Evolutionary conservation across 2,113 vertebrate genomes (phyloP).

Genomic region (Nibea albiflora): DNA sequence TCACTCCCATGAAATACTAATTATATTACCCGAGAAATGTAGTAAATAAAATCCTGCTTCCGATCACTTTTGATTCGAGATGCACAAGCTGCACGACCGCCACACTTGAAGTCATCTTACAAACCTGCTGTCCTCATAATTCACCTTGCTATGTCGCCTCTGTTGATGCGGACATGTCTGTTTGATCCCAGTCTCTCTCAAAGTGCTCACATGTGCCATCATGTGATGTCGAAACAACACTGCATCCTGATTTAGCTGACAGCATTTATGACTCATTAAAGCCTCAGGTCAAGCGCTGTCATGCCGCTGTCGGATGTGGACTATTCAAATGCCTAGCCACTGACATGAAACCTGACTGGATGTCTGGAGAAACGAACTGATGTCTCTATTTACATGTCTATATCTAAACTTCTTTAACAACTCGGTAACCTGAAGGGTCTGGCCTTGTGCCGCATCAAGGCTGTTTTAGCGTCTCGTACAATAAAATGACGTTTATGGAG

Average conservation of each 20-base stretch:
- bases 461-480: background rate
- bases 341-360: background rate
- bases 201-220: slow-evolving; percentile 71
- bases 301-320: background rate
- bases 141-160: background rate
- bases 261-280: background rate
- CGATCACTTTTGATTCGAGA: background rate
- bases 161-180: slow-evolving; percentile 17
- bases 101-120: background rate
- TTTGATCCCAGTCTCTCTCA: slow-evolving; percentile 15
- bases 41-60: background rate
- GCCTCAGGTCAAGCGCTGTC: background rate
- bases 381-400: background rate
- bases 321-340: background rate
- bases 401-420: background rate
- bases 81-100: too few relatives aligned
- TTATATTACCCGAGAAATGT: background rate
- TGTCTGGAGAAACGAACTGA: background rate
- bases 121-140: background rate
- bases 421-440: background rate
- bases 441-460: background rate
- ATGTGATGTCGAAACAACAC: slow-evolving; percentile 57
- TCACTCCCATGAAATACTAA: background rate
- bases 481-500: background rate
- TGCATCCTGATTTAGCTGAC: slow-evolving; percentile 36